Evolutionary conservation across 2,797 vertebrate species (phyloP).

Genomic region (Onychomys torridus): DNA sequence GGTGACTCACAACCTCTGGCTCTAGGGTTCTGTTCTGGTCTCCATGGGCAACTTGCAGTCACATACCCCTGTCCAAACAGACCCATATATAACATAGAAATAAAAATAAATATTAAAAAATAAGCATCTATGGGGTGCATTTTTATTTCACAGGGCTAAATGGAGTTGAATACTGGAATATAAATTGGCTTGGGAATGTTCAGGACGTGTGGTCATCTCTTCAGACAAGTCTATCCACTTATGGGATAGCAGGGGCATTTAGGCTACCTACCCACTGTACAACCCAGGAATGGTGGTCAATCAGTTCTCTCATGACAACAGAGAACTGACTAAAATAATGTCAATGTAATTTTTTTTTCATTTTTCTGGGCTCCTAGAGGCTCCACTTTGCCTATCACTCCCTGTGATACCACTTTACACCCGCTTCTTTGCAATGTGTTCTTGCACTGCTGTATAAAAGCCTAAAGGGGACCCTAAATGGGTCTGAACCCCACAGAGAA

Average conservation of each 20-base stretch:
- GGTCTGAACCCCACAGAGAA: constrained; percentile 78
- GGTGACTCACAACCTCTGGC: background rate
- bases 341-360: constrained; percentile 32
- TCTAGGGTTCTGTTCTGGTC: background rate
- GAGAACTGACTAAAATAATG: constrained; percentile 70
- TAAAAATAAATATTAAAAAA: background rate
- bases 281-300: background rate
- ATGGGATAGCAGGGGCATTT: background rate
- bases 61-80: background rate
- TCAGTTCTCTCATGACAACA: constrained; percentile 65
- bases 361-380: constrained; percentile 62
- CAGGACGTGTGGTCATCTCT: background rate
- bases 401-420: constrained; percentile 76
- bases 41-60: background rate
- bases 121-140: background rate
- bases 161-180: background rate
- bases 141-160: background rate
- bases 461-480: constrained; percentile 81
- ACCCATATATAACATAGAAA: background rate
- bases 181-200: background rate
- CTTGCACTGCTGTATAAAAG: constrained; percentile 82
- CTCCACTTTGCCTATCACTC: constrained; percentile 59
- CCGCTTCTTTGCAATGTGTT: constrained; percentile 62
- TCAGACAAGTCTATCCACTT: background rate
- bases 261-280: background rate